phyloP scores from a whole-genome alignment of 35 echinoderm and acorn worm genomes.

The Eucidaris tribuloides region DNA sequence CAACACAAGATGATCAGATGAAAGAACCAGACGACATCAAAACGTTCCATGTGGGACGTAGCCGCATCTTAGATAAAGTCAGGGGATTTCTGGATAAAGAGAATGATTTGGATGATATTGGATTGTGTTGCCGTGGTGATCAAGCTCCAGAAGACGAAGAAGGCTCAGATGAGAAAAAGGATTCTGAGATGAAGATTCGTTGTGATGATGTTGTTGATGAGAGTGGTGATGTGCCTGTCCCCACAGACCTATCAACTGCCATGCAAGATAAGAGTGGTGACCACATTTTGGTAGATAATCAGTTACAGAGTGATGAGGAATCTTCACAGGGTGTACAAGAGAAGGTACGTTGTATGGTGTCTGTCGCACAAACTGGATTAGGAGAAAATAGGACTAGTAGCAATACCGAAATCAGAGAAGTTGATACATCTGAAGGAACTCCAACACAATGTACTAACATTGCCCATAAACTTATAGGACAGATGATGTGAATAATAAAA shows the following conservation, averaged over 20 bases:
- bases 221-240: too few relatives aligned
- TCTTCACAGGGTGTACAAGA: too few relatives aligned
- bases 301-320: too few relatives aligned
- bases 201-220: too few relatives aligned
- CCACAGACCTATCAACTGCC: too few relatives aligned
- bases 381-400: too few relatives aligned
- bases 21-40: background rate
- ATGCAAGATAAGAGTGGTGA: too few relatives aligned
- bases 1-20: background rate
- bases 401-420: too few relatives aligned
- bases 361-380: too few relatives aligned
- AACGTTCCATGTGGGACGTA: background rate
- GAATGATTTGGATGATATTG: background rate
- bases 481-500: background rate
- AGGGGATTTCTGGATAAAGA: constrained; percentile 44
- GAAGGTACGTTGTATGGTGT: too few relatives aligned
- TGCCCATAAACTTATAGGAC: background rate
- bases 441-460: background rate
- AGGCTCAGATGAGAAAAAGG: background rate
- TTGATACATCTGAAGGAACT: too few relatives aligned
- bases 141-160: background rate
- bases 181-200: background rate
- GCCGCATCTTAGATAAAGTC: constrained; percentile 52
- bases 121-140: background rate
- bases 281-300: too few relatives aligned